A percentile compares a stretch with the other conserved stretches of the same genome.
phyloP scores from a whole-genome alignment of 2,113 vertebrate genomes.

The Scatophagus argus region DNA sequence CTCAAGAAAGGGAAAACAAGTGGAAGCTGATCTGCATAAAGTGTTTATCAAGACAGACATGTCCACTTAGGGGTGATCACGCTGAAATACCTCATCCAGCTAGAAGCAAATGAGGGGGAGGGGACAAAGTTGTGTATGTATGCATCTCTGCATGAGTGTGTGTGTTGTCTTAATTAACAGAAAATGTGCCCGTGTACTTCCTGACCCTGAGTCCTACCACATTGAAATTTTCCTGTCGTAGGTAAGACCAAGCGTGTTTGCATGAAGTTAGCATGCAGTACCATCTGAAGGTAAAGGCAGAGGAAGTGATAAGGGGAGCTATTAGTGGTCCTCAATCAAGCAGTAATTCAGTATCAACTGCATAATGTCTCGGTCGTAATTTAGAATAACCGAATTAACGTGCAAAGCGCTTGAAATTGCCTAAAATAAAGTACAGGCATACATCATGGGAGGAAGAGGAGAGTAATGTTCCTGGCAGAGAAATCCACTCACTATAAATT shows the following conservation, averaged over 20 bases:
- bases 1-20: conserved; percentile 89
- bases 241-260: conserved; percentile 16
- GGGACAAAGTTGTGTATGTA: conserved; percentile 29
- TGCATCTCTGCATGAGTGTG: conserved; percentile 35
- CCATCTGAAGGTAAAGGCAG: conserved; percentile 23
- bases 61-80: conserved; percentile 89
- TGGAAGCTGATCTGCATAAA: conserved; percentile 91
- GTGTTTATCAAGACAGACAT: conserved; percentile 91
- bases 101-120: conserved; percentile 54
- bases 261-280: conserved; percentile 34
- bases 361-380: conserved; percentile 71
- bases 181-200: conserved; percentile 23
- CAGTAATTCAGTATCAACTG: conserved; percentile 67
- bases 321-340: conserved; percentile 67
- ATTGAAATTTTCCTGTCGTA: conserved; percentile 16
- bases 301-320: background rate
- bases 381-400: conserved; percentile 74
- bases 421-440: conserved; percentile 71
- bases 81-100: conserved; percentile 83
- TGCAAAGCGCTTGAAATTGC: conserved; percentile 70
- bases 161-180: conserved; percentile 59
- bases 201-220: background rate
- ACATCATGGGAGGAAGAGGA: conserved; percentile 57
- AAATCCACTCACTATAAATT: conserved; percentile 57
- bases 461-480: conserved; percentile 63